Percentiles rank a stretch among this genome's conserved stretches.
Evolutionary conservation across 1,140 invertebrate genomes (phyloP).

Genomic region (Drosophila busckii): DNA sequence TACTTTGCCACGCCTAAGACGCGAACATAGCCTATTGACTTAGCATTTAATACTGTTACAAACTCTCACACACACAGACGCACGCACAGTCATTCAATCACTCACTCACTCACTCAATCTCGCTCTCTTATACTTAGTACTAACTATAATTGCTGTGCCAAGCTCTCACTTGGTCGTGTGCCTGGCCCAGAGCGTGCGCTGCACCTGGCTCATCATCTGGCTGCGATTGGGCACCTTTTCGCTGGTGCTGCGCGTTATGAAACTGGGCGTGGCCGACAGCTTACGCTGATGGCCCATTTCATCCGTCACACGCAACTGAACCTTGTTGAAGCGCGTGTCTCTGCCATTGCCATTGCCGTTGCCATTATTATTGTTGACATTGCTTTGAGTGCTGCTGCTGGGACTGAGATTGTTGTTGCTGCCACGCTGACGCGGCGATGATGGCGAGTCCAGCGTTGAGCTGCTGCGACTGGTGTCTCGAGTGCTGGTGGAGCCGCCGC

Average conservation of each 20-base stretch:
- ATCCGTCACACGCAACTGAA: slow-evolving; percentile 71
- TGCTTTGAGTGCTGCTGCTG: slow-evolving; percentile 43
- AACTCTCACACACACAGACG: neutral
- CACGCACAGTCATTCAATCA: slow-evolving; percentile 3
- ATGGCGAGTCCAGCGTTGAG: slow-evolving; percentile 68
- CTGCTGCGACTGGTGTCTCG: slow-evolving; percentile 65
- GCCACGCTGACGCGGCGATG: slow-evolving; percentile 54
- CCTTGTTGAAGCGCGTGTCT: slow-evolving; percentile 51
- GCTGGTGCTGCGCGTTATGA: slow-evolving; percentile 89
- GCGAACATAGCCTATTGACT: slow-evolving; percentile 18
- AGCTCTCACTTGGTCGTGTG: slow-evolving; percentile 89
- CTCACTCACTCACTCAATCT: neutral
- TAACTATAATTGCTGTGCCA: neutral
- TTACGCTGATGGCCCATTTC: slow-evolving; percentile 75
- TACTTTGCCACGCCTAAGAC: slow-evolving; percentile 25
- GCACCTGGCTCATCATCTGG: slow-evolving; percentile 90
- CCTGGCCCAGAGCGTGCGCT: slow-evolving; percentile 88
- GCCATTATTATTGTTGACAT: slow-evolving; percentile 21
- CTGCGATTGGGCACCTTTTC: slow-evolving; percentile 90
- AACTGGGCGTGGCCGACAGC: slow-evolving; percentile 76
- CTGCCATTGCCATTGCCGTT: slow-evolving; percentile 44
- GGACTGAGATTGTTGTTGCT: slow-evolving; percentile 58
- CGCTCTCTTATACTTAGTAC: slow-evolving; percentile 1
- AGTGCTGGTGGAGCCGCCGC: slow-evolving; percentile 56
- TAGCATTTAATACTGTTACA: slow-evolving; percentile 39